Evolutionary conservation across 2,888 invertebrate species (phyloP).

Genomic region (Drosophila vallismaia): DNA sequence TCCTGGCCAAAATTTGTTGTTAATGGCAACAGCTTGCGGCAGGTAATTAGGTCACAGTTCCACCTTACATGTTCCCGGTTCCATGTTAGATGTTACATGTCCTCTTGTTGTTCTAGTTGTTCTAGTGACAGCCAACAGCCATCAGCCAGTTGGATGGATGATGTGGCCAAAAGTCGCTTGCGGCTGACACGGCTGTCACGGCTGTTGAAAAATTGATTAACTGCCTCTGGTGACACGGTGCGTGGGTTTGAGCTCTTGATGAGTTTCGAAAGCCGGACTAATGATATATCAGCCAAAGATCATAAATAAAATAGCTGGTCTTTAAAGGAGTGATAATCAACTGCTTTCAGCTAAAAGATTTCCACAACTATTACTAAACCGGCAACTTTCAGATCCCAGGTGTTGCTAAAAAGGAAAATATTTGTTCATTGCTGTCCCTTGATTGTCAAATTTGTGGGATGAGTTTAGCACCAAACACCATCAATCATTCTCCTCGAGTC

Average conservation of each 20-base stretch:
- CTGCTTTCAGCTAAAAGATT: too few relatives aligned
- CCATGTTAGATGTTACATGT: conserved; percentile 26
- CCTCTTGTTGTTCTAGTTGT: conserved; percentile 7
- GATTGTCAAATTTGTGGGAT: background rate
- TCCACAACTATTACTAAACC: background rate
- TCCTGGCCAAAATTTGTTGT: conserved; percentile 35
- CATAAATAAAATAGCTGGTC: background rate
- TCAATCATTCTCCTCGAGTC: conserved; percentile 23
- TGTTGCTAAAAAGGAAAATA: background rate
- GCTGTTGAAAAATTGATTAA: conserved; percentile 65
- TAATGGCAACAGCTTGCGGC: conserved; percentile 43
- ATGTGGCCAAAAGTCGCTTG: conserved; percentile 48
- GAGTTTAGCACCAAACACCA: conserved; percentile 12
- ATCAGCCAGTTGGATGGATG: conserved; percentile 40
- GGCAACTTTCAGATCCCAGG: background rate
- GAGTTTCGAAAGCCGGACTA: conserved; percentile 21
- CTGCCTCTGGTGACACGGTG: conserved; percentile 6
- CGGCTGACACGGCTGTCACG: conserved; percentile 57
- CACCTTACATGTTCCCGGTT: conserved; percentile 18
- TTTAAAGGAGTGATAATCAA: background rate
- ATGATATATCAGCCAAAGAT: conserved; percentile 7
- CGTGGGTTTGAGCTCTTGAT: conserved; percentile 11
- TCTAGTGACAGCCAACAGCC: background rate
- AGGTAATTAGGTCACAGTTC: conserved; percentile 58
- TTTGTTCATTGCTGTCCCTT: conserved; percentile 13